Base-by-base conservation (phyloP, 2,797 vertebrate genomes). In the Phoeniculus purpureus region DNA sequence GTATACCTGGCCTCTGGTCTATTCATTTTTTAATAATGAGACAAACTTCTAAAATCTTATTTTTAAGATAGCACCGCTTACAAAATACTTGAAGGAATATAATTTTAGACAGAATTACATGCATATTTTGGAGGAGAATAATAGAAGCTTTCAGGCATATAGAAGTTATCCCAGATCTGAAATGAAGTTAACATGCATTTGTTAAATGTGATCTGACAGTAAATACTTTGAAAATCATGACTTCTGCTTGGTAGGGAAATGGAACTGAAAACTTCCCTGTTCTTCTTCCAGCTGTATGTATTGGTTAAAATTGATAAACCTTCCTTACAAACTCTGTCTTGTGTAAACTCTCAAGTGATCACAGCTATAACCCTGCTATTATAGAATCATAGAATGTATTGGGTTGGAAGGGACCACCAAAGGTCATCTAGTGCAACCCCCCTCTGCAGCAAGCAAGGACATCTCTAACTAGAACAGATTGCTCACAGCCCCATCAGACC, bases 291-390 rank as follows among this genome's bases (percentile, higher is more conserved):
- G 1, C 21, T 59, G 3, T 60, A 18, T 29, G 9, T 51, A 16
- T 61, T 81, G 5, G 8, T 64, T 40, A 76, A 82, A 11, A 20
- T 71, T 67, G 15, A 34, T 10, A 27, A 3, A 26, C 31, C 34
- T 64, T 76, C 16, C 47, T 19, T 43, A 27, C 80, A 43, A 91
- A 60, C 31, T 52, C 12, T 76, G 21, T 8, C 5, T 79, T 12
- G 8, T 0, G 0, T 29, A 26, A 43, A 64, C 12, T 59, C 47
- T 55, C 43, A 54, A 32, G 13, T 19, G 4, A 10, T 17, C 16
- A 15, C 29, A 32, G 60, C 23, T 47, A 18, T 65, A 76, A 48
- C 11, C n/a, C 22, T 67, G 17, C 59, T 51, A 11, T 26, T 82
- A 6, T 1, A 43, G 43, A 43, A 43, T 43, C 43, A 16, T 43